phyloP scores from a whole-genome alignment of 2,888 invertebrate genomes.

The Hyles lineata region DNA sequence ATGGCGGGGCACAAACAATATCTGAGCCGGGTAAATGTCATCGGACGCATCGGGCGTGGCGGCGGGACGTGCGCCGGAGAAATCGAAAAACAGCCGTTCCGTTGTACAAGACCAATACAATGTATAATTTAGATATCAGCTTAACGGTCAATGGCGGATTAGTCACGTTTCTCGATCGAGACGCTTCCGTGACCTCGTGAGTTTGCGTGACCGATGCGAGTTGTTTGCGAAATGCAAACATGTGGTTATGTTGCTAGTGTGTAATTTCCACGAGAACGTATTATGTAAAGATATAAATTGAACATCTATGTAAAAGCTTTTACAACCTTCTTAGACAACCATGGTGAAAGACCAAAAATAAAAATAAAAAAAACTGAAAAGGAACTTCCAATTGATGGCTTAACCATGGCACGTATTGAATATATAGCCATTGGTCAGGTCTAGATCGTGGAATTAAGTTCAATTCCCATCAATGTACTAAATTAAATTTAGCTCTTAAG shows the following conservation, averaged over 20 bases:
- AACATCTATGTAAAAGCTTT: too few species aligned
- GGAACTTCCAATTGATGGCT: too few species aligned
- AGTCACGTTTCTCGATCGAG: constrained; percentile 64
- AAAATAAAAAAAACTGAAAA: too few species aligned
- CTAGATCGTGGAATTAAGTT: too few species aligned
- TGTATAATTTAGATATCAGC: constrained; percentile 69
- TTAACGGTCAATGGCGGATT: constrained; percentile 61
- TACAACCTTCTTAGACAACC: too few species aligned
- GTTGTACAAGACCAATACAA: constrained; percentile 52
- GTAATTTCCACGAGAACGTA: not conserved
- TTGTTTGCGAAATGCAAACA: constrained; percentile 23
- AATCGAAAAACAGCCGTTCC: constrained; percentile 47
- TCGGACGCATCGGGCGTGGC: constrained; percentile 64
- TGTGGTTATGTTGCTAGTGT: constrained; percentile 10
- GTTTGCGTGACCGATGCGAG: constrained; percentile 10
- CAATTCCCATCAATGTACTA: too few species aligned
- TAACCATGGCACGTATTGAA: too few species aligned
- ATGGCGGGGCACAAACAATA: constrained; percentile 60
- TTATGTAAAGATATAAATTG: too few species aligned
- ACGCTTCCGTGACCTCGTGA: constrained; percentile 51
- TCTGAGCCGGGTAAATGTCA: constrained; percentile 64
- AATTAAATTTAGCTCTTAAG: too few species aligned
- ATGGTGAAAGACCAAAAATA: too few species aligned
- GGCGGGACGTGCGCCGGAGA: constrained; percentile 48
- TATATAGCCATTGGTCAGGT: too few species aligned